Evolutionary conservation across 1,140 invertebrate genomes (phyloP), one percentile per base, ranked within the genome.

Genomic region (Maconellicoccus hirsutus): DNA sequence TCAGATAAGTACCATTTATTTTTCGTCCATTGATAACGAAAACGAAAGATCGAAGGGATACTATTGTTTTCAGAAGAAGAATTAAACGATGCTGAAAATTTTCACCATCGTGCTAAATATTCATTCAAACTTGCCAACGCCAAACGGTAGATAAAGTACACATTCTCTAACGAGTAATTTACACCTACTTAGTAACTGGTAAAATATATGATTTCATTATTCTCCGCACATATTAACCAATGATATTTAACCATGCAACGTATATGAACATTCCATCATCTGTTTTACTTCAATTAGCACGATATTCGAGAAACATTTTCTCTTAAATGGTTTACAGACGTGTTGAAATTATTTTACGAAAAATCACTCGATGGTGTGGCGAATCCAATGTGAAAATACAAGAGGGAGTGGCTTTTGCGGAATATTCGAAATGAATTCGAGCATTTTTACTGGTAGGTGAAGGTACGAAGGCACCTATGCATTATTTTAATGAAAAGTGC

Each of bases 191-290:
- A 52, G 42, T 52, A 52, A 52, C 42, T 52, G 42, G 42, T 52
- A 52, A 52, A 52, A 52, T 52, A 52, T 52, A 52, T 52, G 42
- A 52, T 52, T 52, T 52, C 42, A 52, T 52, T 52, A 52, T 52
- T 52, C 42, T 52, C 42, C 12, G 6, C 42, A 16, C 42, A 52
- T 38, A 52, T 52, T 16, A 3, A 4, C 42, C 42, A 52, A 19
- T 52, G 6, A 16, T 16, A 52, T 52, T 52, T 19, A 52, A 52
- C n/a, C 16, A 52, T 52, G 16, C n/a, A 52, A 3, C 6, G n/a
- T 16, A 16, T 52, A 52, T 52, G 29, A 33, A 52, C 42, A 52
- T 52, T 52, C 42, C 42, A 52, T 52, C n/a, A 52, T 33, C 29
- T 52, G 42, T 52, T 52, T 52, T 19, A 16, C n/a, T 52, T 52